Evolutionary conservation across 1,140 invertebrate species (phyloP), one percentile per base, ranked within the genome.

Genomic region (Sinella curviseta): DNA sequence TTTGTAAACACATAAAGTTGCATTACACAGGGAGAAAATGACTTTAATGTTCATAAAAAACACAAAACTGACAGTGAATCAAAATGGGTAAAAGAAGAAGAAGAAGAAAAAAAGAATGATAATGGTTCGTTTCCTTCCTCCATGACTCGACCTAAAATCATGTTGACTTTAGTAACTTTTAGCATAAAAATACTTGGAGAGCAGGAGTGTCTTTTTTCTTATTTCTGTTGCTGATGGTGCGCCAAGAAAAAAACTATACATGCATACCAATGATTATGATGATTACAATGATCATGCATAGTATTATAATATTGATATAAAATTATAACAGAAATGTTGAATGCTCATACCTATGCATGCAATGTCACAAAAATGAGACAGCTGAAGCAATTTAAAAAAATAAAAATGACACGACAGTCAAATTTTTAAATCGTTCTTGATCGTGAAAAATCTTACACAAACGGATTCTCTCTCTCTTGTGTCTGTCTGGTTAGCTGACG

Each of bases 71-170:
- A 60, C 57, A 60, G 12, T 60, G 57, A 60, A 60, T 60, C 57
- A 60, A 60, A 60, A 60, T 60, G 57, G 12, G 57, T 60, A 60
- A 60, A 60, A 60, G 24, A 60, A 48, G 20, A 48, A 8, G 39
- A 60, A 16, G 57, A 60, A 16, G 57, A 60, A 60, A 60, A 60
- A 60, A 73, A 77, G 76, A 77, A 78, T 79, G 78, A 82, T 82
- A 82, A 82, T 82, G 70, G 81, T 73, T 80, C 79, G 73, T 80
- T 82, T 80, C 82, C 79, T 80, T 75, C 57, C 57, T 60, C 57
- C 24, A 60, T 60, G 57, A 60, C 57, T 60, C 57, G 57, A 60
- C 57, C 57, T 60, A 60, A 60, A 60, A 48, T 48, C 20, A 60
- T 60, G 57, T 60, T 60, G 57, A 60, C 57, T 60, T 60, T 60